These are phyloP conservation scores for Hemibagrus wyckioides DNA, from an alignment of 2,113 vertebrate species.

Conservation along the genomic window DNA sequence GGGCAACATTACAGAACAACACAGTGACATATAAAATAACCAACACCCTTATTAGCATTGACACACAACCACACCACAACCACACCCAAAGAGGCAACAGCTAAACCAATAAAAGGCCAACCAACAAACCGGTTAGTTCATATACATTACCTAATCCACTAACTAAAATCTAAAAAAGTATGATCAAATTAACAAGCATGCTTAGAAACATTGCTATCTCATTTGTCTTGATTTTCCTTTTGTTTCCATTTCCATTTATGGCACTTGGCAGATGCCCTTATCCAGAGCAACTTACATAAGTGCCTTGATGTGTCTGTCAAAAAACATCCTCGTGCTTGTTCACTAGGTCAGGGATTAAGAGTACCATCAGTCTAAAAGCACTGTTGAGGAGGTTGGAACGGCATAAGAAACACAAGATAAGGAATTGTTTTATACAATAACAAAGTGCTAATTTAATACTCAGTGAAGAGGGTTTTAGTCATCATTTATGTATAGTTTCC, in stretches of 20 bases:
- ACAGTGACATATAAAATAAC: constrained; percentile 35
- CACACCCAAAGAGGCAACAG: neutral
- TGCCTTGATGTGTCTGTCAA: neutral
- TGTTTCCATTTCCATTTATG: neutral
- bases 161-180: neutral
- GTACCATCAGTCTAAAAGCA: neutral
- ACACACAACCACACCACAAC: constrained; percentile 47
- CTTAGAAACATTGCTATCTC: neutral
- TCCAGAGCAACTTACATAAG: neutral
- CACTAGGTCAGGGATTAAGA: neutral
- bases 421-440: neutral
- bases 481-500: neutral
- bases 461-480: neutral
- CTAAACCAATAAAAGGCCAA: constrained; percentile 14
- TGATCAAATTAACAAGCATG: neutral
- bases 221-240: neutral
- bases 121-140: neutral
- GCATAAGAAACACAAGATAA: neutral
- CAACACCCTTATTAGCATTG: constrained; percentile 2
- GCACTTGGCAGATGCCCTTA: neutral
- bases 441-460: neutral
- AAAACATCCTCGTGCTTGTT: neutral
- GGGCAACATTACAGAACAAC: constrained; percentile 12
- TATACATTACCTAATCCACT: neutral
- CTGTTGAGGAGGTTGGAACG: neutral